Percentiles rank a stretch among this genome's conserved stretches.
phyloP scores from a whole-genome alignment of 2,797 vertebrate genomes.

The Eutrigla gurnardus region DNA sequence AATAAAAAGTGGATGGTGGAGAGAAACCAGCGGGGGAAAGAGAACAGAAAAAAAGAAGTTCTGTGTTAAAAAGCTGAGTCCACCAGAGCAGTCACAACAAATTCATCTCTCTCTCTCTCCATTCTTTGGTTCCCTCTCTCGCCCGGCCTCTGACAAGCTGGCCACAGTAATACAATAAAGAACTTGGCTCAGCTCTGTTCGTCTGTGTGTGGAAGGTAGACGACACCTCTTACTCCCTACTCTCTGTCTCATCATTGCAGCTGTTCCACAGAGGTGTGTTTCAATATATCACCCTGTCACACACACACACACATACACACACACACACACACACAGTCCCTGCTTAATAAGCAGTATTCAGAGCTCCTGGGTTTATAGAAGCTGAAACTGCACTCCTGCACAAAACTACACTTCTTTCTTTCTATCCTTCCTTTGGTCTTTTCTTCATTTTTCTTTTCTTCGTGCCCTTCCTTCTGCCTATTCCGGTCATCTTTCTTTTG shows the following conservation, averaged over 20 bases:
- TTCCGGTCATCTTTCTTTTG: slow-evolving; percentile 22
- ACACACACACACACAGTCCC: slow-evolving; percentile 58
- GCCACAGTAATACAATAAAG: slow-evolving; percentile 80
- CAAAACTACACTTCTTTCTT: slow-evolving; percentile 58
- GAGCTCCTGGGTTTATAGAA: slow-evolving; percentile 81
- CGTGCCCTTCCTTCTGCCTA: slow-evolving; percentile 29
- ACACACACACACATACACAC: slow-evolving; percentile 60
- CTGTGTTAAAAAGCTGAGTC: slow-evolving; percentile 79
- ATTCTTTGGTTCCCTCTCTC: slow-evolving; percentile 47
- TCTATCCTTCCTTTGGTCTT: slow-evolving; percentile 49
- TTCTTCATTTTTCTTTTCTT: slow-evolving; percentile 54
- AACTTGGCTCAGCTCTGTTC: slow-evolving; percentile 72
- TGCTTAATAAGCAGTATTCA: slow-evolving; percentile 85
- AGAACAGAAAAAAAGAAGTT: slow-evolving; percentile 34
- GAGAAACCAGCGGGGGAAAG: neutral
- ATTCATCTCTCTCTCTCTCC: slow-evolving; percentile 71
- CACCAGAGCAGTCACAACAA: slow-evolving; percentile 79
- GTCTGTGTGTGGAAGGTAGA: slow-evolving; percentile 66
- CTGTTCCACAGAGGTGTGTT: slow-evolving; percentile 83
- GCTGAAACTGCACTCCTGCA: slow-evolving; percentile 81
- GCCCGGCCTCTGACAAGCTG: slow-evolving; percentile 64
- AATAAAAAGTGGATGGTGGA: slow-evolving; percentile 18
- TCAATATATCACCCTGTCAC: slow-evolving; percentile 83
- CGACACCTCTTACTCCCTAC: slow-evolving; percentile 80
- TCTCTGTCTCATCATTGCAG: slow-evolving; percentile 85